phyloP scores from a whole-genome alignment of 2,797 vertebrate species.

The Hyperoplus immaculatus region DNA sequence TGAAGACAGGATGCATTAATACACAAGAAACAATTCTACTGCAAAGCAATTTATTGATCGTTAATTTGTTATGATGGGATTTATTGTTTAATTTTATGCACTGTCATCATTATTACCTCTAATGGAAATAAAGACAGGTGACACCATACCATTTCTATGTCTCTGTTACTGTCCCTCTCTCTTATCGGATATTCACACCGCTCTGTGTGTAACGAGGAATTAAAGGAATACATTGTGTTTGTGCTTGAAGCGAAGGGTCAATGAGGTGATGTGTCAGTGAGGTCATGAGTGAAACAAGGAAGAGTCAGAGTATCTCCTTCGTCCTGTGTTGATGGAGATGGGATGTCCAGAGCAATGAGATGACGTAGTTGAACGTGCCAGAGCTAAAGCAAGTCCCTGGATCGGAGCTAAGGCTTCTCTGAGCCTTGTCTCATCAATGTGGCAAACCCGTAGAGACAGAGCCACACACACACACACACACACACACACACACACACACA shows the following conservation, averaged over 20 bases:
- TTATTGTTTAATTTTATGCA: constrained; percentile 46
- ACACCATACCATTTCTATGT: constrained; percentile 15
- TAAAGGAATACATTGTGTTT: constrained; percentile 13
- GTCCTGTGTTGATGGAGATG: constrained; percentile 36
- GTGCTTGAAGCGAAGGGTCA: constrained; percentile 5
- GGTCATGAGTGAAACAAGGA: constrained; percentile 2
- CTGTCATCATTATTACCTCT: constrained; percentile 47
- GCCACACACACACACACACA: constrained; percentile 29
- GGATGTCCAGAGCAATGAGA: constrained; percentile 46
- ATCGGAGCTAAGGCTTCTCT: constrained; percentile 58
- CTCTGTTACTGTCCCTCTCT: constrained; percentile 21
- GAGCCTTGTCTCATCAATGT: constrained; percentile 80
- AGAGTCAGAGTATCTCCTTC: constrained; percentile 12
- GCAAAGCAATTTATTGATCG: constrained; percentile 57
- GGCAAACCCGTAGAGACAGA: constrained; percentile 63
- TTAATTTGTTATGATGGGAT: constrained; percentile 43
- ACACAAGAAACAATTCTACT: constrained; percentile 31
- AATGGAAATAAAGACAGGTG: constrained; percentile 56
- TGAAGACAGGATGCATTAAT: constrained; percentile 55
- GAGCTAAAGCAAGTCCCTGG: constrained; percentile 39
- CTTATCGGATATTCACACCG: constrained; percentile 12
- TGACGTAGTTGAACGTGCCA: constrained; percentile 49
- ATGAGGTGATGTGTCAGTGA: too few species aligned
- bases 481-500: constrained; percentile 19
- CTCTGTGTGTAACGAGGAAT: neutral